A percentile compares a stretch with the other conserved stretches of the same genome.
Evolutionary conservation across 2,113 vertebrate species (phyloP).

Genomic region (Etia nguti): DNA sequence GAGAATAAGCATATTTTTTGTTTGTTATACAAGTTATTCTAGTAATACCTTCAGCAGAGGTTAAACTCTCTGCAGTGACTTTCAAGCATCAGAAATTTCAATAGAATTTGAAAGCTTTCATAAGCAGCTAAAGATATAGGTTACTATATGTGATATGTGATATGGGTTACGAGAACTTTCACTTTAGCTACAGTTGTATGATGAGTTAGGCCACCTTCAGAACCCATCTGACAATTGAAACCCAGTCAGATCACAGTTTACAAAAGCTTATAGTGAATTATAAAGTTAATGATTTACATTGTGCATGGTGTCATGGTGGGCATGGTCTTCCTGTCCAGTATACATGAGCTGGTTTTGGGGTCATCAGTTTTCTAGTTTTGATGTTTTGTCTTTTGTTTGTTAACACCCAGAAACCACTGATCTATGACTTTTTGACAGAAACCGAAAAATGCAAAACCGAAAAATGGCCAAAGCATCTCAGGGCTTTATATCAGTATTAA

Average conservation of each 20-base stretch:
- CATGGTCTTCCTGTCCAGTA: neutral
- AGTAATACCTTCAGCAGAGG: neutral
- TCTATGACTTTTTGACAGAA: neutral
- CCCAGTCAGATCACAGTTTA: neutral
- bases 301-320: neutral
- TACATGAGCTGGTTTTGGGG: neutral
- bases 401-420: neutral
- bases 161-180: neutral
- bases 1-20: neutral
- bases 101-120: neutral
- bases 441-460: neutral
- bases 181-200: neutral
- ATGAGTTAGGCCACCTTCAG: neutral
- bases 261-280: neutral
- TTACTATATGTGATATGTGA: too few relatives aligned
- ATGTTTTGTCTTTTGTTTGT: neutral
- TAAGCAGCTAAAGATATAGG: neutral
- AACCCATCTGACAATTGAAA: neutral
- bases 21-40: neutral
- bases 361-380: neutral
- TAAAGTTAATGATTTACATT: neutral
- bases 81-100: neutral
- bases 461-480: neutral
- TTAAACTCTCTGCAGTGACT: neutral
- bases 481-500: neutral